Evolutionary conservation across 2,113 vertebrate species (phyloP).

Genomic region (Cisticola juncidis): DNA sequence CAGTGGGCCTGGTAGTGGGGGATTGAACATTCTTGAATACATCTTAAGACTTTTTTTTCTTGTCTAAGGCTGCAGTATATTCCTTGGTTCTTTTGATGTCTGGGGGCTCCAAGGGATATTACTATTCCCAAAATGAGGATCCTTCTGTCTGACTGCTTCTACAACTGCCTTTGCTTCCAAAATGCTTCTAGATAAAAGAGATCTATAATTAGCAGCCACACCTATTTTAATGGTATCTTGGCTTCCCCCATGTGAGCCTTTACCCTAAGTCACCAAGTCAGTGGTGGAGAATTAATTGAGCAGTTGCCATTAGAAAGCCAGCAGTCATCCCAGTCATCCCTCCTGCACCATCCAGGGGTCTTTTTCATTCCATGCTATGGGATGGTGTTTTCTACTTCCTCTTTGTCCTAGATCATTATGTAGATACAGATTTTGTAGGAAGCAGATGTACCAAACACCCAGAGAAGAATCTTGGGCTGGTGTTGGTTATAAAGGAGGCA

Average conservation of each 20-base stretch:
- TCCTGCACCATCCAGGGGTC: not conserved
- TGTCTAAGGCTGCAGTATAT: not conserved
- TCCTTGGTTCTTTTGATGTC: not conserved
- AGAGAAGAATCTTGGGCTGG: not conserved
- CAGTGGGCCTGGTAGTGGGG: not conserved
- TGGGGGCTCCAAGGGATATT: not conserved
- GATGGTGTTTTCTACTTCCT: not conserved
- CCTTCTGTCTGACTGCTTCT: not conserved
- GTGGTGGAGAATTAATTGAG: not conserved
- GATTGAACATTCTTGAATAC: not conserved
- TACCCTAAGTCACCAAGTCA: not conserved
- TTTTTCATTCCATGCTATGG: not conserved
- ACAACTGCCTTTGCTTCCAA: not conserved
- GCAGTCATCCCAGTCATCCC: not conserved
- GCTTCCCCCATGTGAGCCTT: not conserved
- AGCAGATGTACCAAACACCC: not conserved
- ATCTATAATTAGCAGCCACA: not conserved
- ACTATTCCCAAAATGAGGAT: not conserved
- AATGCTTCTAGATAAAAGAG: not conserved
- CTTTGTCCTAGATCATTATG: fast-evolving
- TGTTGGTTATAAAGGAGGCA: not conserved
- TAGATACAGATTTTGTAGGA: not conserved
- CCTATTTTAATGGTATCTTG: not conserved
- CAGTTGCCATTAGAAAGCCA: not conserved
- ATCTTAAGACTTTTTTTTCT: not conserved